A percentile compares a stretch with the other conserved stretches of the same genome.
phyloP scores from a whole-genome alignment of 2,797 vertebrate genomes.

The Sorex maritimensis region DNA sequence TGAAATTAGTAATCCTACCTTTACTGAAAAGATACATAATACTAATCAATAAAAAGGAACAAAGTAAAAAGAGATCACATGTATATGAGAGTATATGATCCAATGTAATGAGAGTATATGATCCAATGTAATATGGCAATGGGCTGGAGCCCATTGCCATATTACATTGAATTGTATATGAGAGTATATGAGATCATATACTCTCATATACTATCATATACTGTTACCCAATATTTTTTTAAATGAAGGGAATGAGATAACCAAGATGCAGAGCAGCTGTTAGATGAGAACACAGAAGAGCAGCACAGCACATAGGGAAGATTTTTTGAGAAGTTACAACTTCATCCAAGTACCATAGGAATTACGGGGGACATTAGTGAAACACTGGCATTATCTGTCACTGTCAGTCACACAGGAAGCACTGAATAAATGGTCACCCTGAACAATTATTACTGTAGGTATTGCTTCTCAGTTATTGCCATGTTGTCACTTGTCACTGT shows the following conservation, averaged over 20 bases:
- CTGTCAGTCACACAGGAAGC: background rate
- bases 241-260: background rate
- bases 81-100: no score
- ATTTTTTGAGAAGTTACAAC: background rate
- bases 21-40: background rate
- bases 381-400: background rate
- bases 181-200: no score
- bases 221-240: no score
- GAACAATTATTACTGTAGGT: background rate
- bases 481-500: no score
- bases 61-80: background rate
- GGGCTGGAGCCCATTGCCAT: no score
- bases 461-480: background rate
- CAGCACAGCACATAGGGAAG: background rate
- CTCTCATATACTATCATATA: no score
- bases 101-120: no score
- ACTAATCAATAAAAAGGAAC: conserved; percentile 6
- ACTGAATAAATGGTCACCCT: background rate
- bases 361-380: background rate
- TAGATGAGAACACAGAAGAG: background rate
- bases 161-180: no score
- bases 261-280: background rate
- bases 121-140: no score
- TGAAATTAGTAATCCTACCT: background rate
- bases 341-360: background rate